These are phyloP conservation scores for Amphilophus citrinellus DNA, from an alignment of 2,113 vertebrate species.

Conservation along the genomic window DNA sequence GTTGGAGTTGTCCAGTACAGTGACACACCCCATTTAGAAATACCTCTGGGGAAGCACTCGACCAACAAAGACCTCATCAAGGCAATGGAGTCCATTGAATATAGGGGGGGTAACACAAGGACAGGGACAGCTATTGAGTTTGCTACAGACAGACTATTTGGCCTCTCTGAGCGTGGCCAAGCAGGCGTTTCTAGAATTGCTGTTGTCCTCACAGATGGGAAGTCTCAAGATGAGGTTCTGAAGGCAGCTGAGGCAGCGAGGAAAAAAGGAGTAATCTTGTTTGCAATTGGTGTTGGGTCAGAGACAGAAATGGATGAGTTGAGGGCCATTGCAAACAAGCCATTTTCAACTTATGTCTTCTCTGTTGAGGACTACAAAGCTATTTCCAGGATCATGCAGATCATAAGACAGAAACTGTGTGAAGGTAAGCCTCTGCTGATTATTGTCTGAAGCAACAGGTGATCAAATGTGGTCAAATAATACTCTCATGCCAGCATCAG, in stretches of 20 bases:
- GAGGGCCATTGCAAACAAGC: slow-evolving; percentile 94
- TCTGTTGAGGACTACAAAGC: slow-evolving; percentile 96
- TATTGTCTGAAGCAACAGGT: background rate
- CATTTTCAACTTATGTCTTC: slow-evolving; percentile 93
- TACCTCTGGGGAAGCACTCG: slow-evolving; percentile 88
- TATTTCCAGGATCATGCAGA: slow-evolving; percentile 95
- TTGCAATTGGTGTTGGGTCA: slow-evolving; percentile 95
- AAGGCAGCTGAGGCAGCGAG: slow-evolving; percentile 91
- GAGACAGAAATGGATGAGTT: slow-evolving; percentile 91
- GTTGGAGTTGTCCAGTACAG: slow-evolving; percentile 97
- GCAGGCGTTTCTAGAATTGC: slow-evolving; percentile 90
- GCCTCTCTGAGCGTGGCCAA: slow-evolving; percentile 89
- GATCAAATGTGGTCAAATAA: slow-evolving; percentile 9
- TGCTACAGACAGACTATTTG: slow-evolving; percentile 91
- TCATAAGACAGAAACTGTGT: slow-evolving; percentile 97
- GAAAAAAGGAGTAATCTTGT: slow-evolving; percentile 92
- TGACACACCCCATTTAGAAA: slow-evolving; percentile 91
- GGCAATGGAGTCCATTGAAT: slow-evolving; percentile 90
- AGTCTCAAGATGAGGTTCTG: slow-evolving; percentile 95
- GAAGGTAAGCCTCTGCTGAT: slow-evolving; percentile 86
- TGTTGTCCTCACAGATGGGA: slow-evolving; percentile 95
- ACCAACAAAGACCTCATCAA: slow-evolving; percentile 85
- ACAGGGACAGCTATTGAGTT: slow-evolving; percentile 95
- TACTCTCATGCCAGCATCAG: background rate
- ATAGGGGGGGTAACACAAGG: slow-evolving; percentile 94